A percentile compares a stretch with the other conserved stretches of the same genome.
Conservation (phyloP, 1,140 invertebrate species). For the Heterodera schachtii region DNA sequence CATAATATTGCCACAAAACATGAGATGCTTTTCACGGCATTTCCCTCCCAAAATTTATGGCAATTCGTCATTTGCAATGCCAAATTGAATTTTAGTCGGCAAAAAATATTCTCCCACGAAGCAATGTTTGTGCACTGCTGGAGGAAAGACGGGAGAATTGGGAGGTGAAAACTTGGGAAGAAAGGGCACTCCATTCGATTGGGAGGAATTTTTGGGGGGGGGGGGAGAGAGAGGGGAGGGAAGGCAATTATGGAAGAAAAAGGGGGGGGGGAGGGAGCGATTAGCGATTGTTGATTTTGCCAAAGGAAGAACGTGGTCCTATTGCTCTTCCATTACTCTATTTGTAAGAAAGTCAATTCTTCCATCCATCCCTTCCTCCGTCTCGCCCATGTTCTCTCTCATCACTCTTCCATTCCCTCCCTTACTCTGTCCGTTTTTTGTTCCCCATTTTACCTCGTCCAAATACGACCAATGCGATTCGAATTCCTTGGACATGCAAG, state of each 20-base stretch:
- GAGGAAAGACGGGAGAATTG: not conserved
- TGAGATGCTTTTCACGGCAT: conserved; percentile 14
- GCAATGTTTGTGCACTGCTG: not conserved
- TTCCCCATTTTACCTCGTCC: conserved; percentile 47
- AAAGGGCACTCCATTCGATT: not conserved
- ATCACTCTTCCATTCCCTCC: not conserved
- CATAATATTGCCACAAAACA: not conserved
- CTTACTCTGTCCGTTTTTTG: not conserved
- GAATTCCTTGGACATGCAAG: conserved; percentile 60
- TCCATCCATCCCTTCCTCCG: not conserved
- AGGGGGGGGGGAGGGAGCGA: not conserved
- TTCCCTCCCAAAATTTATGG: conserved; percentile 13
- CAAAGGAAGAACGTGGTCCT: too few species aligned
- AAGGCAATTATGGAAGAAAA: not conserved
- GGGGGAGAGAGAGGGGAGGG: not conserved
- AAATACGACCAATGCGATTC: conserved; percentile 57
- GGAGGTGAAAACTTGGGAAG: conserved; percentile 5
- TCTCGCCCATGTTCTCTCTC: not conserved
- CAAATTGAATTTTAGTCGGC: conserved; percentile 11
- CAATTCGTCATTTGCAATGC: not conserved
- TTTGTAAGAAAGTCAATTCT: too few species aligned
- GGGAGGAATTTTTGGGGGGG: not conserved
- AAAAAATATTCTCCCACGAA: conserved; percentile 15
- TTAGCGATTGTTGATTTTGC: not conserved
- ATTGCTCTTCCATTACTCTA: too few species aligned